Base-by-base conservation (phyloP, 1,140 invertebrate species). In the Zaprionus lachaisei region DNA sequence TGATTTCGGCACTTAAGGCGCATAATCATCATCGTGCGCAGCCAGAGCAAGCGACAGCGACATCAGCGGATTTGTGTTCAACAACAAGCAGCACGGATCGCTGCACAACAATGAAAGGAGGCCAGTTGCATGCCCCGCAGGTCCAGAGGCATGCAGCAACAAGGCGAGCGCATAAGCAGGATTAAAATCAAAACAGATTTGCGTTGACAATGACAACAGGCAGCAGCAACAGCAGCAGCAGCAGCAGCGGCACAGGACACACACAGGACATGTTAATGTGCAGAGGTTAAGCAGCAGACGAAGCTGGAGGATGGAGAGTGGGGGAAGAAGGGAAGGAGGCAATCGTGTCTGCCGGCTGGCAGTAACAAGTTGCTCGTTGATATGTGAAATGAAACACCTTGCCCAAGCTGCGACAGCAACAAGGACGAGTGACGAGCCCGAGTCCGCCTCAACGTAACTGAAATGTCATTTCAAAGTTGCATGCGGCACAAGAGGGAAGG, bases 1-100 rank as follows among this genome's bases (percentile, higher is more conserved):
- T 92, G 90, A 92, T 92, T 92, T 92, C 90, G 85, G 90, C 82
- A 81, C 90, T 92, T 91, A 91, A 91, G 90, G 74, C 81, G 72
- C 84, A 83, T 91, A 92, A 91, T 91, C 90, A 80, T 67, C 77
- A 80, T 63, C 68, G 11, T 24, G 54, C 24, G 34, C 61, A 37
- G 65, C 64, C 24, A 28, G 17, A 60, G 47, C 47, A 66, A 67
- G 17, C 69, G 61, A 31, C 66, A 65, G 51, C 72, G 63, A 61
- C 75, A 74, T 70, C 79, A 81, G 79, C 79, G 80, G 80, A 86
- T 80, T 77, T 82, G 38, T 37, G 26, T 57, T 38, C 20, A 28
- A 56, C 66, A 72, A 81, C 72, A 67, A 81, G 75, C 49, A 72
- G 65, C 74, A 85, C 71, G 77, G 74, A 47, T 81, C 78, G 64